These are phyloP conservation scores for Hyles vespertilio DNA, from an alignment of 1,140 invertebrate genomes.

Conservation along the genomic window DNA sequence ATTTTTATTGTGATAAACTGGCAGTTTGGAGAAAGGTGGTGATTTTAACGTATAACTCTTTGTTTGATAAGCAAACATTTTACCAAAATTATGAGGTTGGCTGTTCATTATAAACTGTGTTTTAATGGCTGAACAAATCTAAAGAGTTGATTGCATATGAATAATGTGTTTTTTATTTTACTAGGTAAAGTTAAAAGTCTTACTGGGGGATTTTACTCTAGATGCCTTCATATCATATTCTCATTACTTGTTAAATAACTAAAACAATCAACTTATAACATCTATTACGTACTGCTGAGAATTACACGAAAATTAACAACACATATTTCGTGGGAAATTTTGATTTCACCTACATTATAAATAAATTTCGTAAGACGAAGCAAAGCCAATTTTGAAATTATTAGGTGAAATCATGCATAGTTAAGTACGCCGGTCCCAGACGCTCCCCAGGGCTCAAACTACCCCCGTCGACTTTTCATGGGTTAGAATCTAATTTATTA, in stretches of 20 bases:
- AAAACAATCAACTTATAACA: too few relatives aligned
- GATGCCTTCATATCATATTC: too few relatives aligned
- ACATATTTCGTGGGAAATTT: too few relatives aligned
- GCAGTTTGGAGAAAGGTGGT: slow-evolving; percentile 21
- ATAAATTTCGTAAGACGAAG: slow-evolving; percentile 1
- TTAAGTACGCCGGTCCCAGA: not conserved
- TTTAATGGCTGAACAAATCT: too few relatives aligned
- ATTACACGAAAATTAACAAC: too few relatives aligned
- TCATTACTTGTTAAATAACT: too few relatives aligned
- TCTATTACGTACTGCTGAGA: too few relatives aligned
- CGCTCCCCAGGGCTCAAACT: not conserved
- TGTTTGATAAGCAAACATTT: too few relatives aligned
- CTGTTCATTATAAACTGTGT: too few relatives aligned
- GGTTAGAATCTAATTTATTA: slow-evolving; percentile 1
- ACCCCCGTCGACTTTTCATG: slow-evolving; percentile 2
- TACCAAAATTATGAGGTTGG: too few relatives aligned
- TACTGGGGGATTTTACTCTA: too few relatives aligned
- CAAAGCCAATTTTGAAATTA: not conserved
- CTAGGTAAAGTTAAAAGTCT: not conserved
- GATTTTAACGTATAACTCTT: slow-evolving; percentile 11
- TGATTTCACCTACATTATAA: not conserved
- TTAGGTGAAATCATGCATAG: slow-evolving; percentile 3
- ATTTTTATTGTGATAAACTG: too few relatives aligned
- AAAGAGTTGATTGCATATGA: not conserved
- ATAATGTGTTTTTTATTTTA: not conserved